A percentile compares a stretch with the other conserved stretches of the same genome.
Evolutionary conservation across 1,140 invertebrate genomes (phyloP).

Genomic region (Lethocerus indicus): DNA sequence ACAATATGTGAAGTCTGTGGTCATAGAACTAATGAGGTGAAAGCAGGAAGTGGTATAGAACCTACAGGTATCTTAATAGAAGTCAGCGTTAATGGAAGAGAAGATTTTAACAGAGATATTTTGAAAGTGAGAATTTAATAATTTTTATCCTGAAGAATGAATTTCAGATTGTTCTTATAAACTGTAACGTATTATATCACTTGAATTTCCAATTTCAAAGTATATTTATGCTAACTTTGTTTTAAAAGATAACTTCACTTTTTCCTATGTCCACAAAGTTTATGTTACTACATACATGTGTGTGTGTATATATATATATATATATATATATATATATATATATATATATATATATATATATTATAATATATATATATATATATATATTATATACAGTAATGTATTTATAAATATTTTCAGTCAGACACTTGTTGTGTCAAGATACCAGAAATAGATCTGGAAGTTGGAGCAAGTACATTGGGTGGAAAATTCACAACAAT

Average conservation of each 20-base stretch:
- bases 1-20: slow-evolving; percentile 84
- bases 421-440: slow-evolving; percentile 79
- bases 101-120: slow-evolving; percentile 83
- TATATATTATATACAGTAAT: background rate
- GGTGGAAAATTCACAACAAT: slow-evolving; percentile 91
- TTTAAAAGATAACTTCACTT: too few species aligned
- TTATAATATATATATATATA: too few species aligned
- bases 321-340: too few species aligned
- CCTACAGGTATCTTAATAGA: slow-evolving; percentile 61
- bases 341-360: too few species aligned
- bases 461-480: slow-evolving; percentile 66
- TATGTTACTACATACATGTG: too few species aligned
- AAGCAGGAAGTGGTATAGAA: slow-evolving; percentile 83
- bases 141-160: too few species aligned
- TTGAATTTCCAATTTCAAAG: too few species aligned
- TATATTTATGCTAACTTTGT: too few species aligned
- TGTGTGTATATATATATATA: too few species aligned
- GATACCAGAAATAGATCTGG: slow-evolving; percentile 83
- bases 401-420: slow-evolving; percentile 23
- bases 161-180: too few species aligned
- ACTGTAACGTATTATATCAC: too few species aligned
- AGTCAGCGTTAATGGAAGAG: slow-evolving; percentile 47
- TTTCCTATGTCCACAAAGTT: too few species aligned
- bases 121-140: slow-evolving; percentile 48
- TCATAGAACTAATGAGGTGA: slow-evolving; percentile 84